Conservation (phyloP, 2,888 invertebrate genomes). For the Smittia aterrima region DNA sequence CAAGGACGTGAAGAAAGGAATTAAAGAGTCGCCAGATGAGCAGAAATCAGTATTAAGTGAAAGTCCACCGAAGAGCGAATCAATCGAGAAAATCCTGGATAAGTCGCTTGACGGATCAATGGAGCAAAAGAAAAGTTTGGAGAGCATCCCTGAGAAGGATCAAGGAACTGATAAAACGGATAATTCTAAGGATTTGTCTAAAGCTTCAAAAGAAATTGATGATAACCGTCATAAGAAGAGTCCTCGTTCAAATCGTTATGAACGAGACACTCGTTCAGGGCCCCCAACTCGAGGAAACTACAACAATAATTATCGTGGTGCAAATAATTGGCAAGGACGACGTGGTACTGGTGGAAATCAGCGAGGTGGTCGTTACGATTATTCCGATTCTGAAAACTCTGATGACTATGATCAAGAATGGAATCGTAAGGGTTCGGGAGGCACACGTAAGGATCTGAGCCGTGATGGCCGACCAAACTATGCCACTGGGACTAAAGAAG, state of each 20-base stretch:
- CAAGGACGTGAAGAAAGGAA: constrained; percentile 43
- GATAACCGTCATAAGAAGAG: constrained; percentile 16
- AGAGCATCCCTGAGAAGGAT: constrained; percentile 38
- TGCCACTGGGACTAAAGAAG: constrained; percentile 56
- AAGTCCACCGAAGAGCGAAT: constrained; percentile 25
- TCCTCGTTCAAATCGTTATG: constrained; percentile 16
- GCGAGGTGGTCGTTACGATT: constrained; percentile 52
- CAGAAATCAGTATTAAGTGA: constrained; percentile 41
- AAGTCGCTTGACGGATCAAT: not conserved
- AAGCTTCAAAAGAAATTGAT: constrained; percentile 21
- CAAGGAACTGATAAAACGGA: constrained; percentile 15
- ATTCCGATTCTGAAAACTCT: constrained; percentile 67
- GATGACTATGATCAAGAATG: constrained; percentile 65
- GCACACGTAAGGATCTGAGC: constrained; percentile 14
- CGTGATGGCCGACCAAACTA: constrained; percentile 40
- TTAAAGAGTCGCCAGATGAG: constrained; percentile 40
- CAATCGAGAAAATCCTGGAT: constrained; percentile 1
- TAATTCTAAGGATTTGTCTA: not conserved
- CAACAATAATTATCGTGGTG: constrained; percentile 56
- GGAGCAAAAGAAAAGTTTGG: constrained; percentile 33
- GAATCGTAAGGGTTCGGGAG: constrained; percentile 51
- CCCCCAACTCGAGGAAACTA: constrained; percentile 53
- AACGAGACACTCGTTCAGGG: constrained; percentile 10
- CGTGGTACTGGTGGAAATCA: constrained; percentile 56
- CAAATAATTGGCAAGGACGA: constrained; percentile 51